Evolutionary conservation across 2,888 invertebrate genomes (phyloP).

Genomic region (Campoplex nolae): DNA sequence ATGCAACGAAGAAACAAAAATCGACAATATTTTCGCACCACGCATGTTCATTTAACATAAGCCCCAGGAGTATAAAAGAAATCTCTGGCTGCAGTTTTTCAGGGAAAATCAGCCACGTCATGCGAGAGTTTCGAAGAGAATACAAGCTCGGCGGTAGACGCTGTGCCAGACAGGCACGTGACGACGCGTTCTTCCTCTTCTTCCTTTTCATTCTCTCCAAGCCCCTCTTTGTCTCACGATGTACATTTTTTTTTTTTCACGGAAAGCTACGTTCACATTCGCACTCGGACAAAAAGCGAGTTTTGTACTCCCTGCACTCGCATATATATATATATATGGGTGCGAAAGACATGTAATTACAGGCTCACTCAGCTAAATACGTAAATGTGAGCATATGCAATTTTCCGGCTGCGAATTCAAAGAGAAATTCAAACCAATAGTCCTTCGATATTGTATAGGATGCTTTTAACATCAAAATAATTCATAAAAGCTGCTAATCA

Average conservation of each 20-base stretch:
- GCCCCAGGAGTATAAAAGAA: conserved; percentile 32
- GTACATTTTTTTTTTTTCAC: conserved; percentile 32
- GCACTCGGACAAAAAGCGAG: conserved; percentile 36
- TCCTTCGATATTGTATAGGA: too few species aligned
- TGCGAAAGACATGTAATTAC: not conserved
- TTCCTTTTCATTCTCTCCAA: conserved; percentile 26
- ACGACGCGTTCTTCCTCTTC: conserved; percentile 74
- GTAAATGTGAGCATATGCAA: not conserved
- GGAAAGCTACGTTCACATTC: conserved; percentile 37
- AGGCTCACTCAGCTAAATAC: not conserved
- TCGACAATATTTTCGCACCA: too few species aligned
- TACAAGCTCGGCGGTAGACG: conserved; percentile 75
- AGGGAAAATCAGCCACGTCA: conserved; percentile 77
- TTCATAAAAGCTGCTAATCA: too few species aligned
- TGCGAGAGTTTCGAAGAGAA: conserved; percentile 76
- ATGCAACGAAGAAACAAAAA: too few species aligned
- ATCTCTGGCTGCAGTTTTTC: conserved; percentile 73
- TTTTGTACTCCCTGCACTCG: conserved; percentile 20
- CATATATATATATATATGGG: not conserved
- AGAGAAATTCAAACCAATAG: too few species aligned
- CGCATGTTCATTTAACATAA: not conserved
- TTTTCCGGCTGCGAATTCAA: too few species aligned
- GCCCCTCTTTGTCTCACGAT: conserved; percentile 29
- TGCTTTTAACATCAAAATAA: too few species aligned
- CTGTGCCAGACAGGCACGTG: conserved; percentile 76